These are phyloP conservation scores for Ptychobarbus kaznakovi DNA, from an alignment of 2,797 vertebrate genomes.

Conservation along the genomic window DNA sequence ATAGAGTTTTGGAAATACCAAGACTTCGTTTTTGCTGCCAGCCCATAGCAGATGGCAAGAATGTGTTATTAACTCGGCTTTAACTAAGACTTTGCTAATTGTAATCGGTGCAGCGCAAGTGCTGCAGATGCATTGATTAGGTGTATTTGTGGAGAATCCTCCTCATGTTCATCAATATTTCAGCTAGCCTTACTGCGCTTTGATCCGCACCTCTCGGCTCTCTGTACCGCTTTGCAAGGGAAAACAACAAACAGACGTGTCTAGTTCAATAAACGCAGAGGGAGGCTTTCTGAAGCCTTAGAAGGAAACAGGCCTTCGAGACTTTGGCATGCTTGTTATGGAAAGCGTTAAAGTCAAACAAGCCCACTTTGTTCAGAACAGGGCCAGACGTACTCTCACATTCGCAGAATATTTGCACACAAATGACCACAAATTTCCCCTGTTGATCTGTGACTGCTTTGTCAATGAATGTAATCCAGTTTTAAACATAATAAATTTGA, in stretches of 20 bases:
- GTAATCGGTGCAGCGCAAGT: conserved; percentile 21
- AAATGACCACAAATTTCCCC: neutral
- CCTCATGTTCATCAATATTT: conserved; percentile 18
- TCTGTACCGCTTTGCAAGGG: conserved; percentile 14
- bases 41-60: conserved; percentile 62
- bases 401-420: conserved; percentile 10
- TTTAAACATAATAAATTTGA: neutral
- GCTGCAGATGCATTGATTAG: conserved; percentile 1
- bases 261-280: conserved; percentile 38
- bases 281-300: conserved; percentile 32
- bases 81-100: conserved; percentile 37
- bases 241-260: conserved; percentile 46
- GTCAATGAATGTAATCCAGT: neutral
- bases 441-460: neutral
- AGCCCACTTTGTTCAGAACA: conserved; percentile 20
- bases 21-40: conserved; percentile 65
- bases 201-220: conserved; percentile 41
- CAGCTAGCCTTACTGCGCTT: neutral
- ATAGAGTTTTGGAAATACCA: conserved; percentile 75
- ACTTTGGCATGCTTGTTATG: conserved; percentile 26
- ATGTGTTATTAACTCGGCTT: conserved; percentile 49
- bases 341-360: conserved; percentile 32
- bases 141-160: neutral
- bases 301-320: conserved; percentile 16
- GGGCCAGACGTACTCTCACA: neutral